Conservation (phyloP, 2,888 invertebrate species). For the Himalopsyche kuldschensis region DNA sequence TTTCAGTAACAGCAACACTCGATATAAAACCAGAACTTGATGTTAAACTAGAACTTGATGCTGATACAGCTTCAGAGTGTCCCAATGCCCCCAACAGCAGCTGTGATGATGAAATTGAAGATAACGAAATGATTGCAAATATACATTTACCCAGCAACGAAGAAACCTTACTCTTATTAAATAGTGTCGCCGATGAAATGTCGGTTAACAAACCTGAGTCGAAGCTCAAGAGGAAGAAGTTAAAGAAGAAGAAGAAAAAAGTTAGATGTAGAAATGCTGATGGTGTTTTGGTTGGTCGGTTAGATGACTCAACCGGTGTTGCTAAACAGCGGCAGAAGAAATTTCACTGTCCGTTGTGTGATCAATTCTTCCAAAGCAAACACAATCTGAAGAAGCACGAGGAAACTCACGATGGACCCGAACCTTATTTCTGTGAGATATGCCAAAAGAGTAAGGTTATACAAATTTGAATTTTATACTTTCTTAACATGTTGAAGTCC, state of each 20-base stretch:
- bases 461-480: too few relatives aligned
- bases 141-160: background rate
- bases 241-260: background rate
- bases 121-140: background rate
- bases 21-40: background rate
- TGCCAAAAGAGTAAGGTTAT: constrained; percentile 28
- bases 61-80: background rate
- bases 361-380: constrained; percentile 3
- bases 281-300: background rate
- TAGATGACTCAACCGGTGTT: background rate
- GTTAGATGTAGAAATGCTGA: background rate
- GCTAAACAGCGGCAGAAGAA: background rate
- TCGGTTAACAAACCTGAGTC: background rate
- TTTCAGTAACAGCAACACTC: background rate
- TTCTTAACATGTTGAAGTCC: too few relatives aligned
- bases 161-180: background rate
- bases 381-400: constrained; percentile 17
- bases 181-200: background rate
- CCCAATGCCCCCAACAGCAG: background rate
- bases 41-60: background rate
- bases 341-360: background rate
- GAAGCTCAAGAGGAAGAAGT: background rate
- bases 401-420: background rate
- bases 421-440: constrained; percentile 27
- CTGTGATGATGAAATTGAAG: background rate